Evolutionary conservation across 2,888 invertebrate genomes (phyloP), one percentile per base, ranked within the genome.

Genomic region (Yponomeuta evonymella): DNA sequence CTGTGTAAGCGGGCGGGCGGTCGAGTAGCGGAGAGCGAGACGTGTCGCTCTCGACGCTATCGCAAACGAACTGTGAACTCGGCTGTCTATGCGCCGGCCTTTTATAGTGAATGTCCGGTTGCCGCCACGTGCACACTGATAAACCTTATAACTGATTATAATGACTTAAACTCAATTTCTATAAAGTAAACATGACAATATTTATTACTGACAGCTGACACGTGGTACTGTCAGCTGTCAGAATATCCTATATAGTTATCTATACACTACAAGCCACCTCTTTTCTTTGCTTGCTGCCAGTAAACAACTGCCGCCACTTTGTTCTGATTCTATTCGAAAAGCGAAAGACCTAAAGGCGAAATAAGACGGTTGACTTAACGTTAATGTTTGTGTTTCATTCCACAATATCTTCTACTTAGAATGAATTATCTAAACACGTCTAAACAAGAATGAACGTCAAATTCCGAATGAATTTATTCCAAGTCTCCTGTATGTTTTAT

Each of bases 311-410:
- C 5, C 15, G 12, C 51, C 5, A 58, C 12, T 58, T 58, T 58
- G 51, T 58, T 15, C 51, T 12, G 15, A 58, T 58, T 48, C 29
- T 68, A 65, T 70, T 51, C 69, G 33, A 15, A 66, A 30, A 69
- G 58, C 64, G 33, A 10, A 15, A 12, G 15, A 58, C 15, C 0
- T 2, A 15, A 15, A 43, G 43, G 43, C 43, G 43, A 43, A 43
- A 8, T 43, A 8, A 43, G 43, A 8, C 43, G 6, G 43, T 43
- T 43, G 5, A 43, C 43, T 43, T 43, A 5, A 43, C 43, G 43
- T 43, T 9, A 43, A 33, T 43, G 0, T 43, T 43, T 43, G 43
- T 43, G 6, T 43, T 43, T 43, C 43, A 43, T 8, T 8, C 1
- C 43, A 8, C 8, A 43, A 36, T 23, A 23, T 23, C 36, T 36